Conservation (phyloP, 2,888 invertebrate species). For the Caenorhabditis virilis region DNA sequence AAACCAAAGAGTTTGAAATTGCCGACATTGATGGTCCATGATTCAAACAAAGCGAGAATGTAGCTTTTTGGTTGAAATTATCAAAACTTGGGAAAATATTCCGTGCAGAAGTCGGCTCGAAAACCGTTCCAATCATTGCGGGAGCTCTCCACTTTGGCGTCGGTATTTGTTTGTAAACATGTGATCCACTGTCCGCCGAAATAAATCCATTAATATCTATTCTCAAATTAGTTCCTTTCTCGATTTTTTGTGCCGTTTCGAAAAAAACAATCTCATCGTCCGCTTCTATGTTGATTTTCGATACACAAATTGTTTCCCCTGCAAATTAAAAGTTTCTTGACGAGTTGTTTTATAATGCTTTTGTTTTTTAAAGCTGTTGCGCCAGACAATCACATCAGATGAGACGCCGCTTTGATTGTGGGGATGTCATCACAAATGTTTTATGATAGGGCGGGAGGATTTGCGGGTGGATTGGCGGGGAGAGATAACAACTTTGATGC, state of each 20-base stretch:
- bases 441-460: too few species aligned
- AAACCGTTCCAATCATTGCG: conserved; percentile 38
- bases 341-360: too few species aligned
- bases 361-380: too few species aligned
- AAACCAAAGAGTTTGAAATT: conserved; percentile 33
- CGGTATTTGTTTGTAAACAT: conserved; percentile 34
- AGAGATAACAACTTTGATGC: too few species aligned
- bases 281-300: conserved; percentile 4
- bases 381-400: too few species aligned
- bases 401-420: too few species aligned
- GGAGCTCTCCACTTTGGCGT: conserved; percentile 34
- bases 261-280: conserved; percentile 11
- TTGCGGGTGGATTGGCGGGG: too few species aligned
- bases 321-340: conserved; percentile 16
- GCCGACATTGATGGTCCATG: conserved; percentile 27
- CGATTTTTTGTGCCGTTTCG: conserved; percentile 25
- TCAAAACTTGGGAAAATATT: conserved; percentile 45
- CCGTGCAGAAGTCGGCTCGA: conserved; percentile 32
- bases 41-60: conserved; percentile 37
- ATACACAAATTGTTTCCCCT: conserved; percentile 46
- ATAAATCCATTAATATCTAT: conserved; percentile 31
- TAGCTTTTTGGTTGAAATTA: conserved; percentile 30
- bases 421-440: too few species aligned
- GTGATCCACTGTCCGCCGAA: conserved; percentile 18
- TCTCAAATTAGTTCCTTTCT: conserved; percentile 10